phyloP scores from a whole-genome alignment of 2,888 invertebrate species.

The Chloroclysta siterata region DNA sequence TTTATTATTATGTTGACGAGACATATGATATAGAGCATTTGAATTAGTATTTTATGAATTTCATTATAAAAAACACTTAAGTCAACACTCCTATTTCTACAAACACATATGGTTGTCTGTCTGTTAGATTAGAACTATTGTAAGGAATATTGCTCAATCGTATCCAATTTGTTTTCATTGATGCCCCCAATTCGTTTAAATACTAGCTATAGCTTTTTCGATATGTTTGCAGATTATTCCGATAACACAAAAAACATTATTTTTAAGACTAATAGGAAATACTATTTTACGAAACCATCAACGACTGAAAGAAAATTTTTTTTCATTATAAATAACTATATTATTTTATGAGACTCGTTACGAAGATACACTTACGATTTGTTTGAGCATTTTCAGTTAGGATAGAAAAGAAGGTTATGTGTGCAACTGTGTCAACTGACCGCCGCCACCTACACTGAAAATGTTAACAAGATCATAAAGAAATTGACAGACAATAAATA shows the following conservation, averaged over 20 bases:
- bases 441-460: conserved; percentile 48
- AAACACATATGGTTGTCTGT: not conserved
- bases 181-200: conserved; percentile 49
- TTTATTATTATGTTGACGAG: too few relatives aligned
- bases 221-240: not conserved
- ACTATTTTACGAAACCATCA: too few relatives aligned
- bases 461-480: conserved; percentile 43
- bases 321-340: not conserved
- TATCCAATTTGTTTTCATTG: conserved; percentile 54
- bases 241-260: too few relatives aligned
- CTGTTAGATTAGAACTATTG: conserved; percentile 5
- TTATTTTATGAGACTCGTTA: conserved; percentile 32
- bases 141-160: conserved; percentile 43
- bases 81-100: conserved; percentile 5
- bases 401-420: conserved; percentile 21
- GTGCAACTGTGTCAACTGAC: conserved; percentile 41
- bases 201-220: conserved; percentile 27
- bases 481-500: conserved; percentile 35
- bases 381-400: conserved; percentile 41
- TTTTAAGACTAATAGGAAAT: too few relatives aligned
- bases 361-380: conserved; percentile 55
- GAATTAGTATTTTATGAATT: too few relatives aligned
- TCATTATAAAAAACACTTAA: not conserved
- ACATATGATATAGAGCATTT: too few relatives aligned
- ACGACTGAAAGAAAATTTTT: too few relatives aligned